Evolutionary conservation across 1,140 invertebrate species (phyloP).

Genomic region (Cecropterus lyciades): DNA sequence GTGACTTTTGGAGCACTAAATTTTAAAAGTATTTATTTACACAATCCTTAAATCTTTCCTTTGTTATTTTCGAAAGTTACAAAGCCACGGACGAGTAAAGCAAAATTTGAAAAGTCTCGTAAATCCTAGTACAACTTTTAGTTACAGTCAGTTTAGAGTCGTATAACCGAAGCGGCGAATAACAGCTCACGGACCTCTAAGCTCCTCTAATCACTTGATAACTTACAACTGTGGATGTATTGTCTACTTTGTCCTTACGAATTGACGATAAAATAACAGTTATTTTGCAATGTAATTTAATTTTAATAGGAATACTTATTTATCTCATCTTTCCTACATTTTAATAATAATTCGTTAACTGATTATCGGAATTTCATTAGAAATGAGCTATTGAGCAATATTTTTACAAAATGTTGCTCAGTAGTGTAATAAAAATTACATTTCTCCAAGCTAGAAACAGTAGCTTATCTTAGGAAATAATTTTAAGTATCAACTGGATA

Average conservation of each 20-base stretch:
- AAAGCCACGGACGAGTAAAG: background rate
- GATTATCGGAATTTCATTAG: too few relatives aligned
- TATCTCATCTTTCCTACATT: too few relatives aligned
- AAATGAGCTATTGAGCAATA: too few relatives aligned
- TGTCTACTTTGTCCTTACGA: background rate
- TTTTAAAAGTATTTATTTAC: background rate
- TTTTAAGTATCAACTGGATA: too few relatives aligned
- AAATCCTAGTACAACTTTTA: background rate
- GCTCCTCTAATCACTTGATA: background rate
- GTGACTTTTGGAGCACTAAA: constrained; percentile 18
- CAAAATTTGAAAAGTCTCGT: background rate
- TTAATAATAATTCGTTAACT: too few relatives aligned
- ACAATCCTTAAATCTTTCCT: constrained; percentile 4
- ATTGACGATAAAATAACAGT: background rate
- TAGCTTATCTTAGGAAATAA: too few relatives aligned
- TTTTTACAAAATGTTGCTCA: too few relatives aligned
- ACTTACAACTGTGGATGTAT: background rate
- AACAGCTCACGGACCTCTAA: background rate
- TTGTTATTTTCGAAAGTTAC: constrained; percentile 9
- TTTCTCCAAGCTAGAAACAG: too few relatives aligned
- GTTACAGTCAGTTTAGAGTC: background rate
- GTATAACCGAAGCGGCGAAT: background rate
- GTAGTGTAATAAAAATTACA: too few relatives aligned
- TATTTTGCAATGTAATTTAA: too few relatives aligned
- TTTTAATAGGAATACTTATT: too few relatives aligned